Conservation (phyloP, 2,888 invertebrate genomes). For the Acheta domesticus region DNA sequence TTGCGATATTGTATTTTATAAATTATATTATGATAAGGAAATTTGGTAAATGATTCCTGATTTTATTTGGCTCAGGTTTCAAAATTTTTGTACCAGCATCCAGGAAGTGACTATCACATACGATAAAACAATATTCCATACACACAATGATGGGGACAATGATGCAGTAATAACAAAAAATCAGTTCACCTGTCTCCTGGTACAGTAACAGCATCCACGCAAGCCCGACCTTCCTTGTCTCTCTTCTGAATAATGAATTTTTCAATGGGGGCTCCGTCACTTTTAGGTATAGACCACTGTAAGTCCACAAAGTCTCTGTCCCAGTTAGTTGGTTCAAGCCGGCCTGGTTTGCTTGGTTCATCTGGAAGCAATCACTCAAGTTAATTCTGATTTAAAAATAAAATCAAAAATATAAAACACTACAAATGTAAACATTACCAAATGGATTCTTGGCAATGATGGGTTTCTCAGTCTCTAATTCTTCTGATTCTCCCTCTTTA, state of each 20-base stretch:
- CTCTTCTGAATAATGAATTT: conserved; percentile 93
- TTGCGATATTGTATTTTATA: too few species aligned
- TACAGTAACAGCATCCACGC: conserved; percentile 79
- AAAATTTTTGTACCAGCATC: too few species aligned
- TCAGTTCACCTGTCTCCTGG: conserved; percentile 57
- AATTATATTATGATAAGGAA: too few species aligned
- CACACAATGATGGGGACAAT: too few species aligned
- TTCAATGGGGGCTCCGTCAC: conserved; percentile 94
- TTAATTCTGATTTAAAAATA: conserved; percentile 18
- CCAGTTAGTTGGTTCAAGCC: conserved; percentile 88
- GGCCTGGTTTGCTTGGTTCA: conserved; percentile 88
- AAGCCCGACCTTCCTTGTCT: conserved; percentile 79
- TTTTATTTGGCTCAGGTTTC: too few species aligned
- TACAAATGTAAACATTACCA: conserved; percentile 54
- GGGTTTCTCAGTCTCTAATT: conserved; percentile 86
- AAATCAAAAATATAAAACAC: background rate
- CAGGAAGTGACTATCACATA: too few species aligned
- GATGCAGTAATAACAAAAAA: too few species aligned
- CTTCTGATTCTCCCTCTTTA: conserved; percentile 96
- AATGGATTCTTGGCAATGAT: conserved; percentile 99
- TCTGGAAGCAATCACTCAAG: conserved; percentile 53
- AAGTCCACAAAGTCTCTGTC: conserved; percentile 95
- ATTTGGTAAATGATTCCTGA: too few species aligned
- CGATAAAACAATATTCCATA: too few species aligned
- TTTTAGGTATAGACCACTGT: conserved; percentile 85